Conservation (phyloP, 2,797 vertebrate species). For the Sebastolobus alascanus region DNA sequence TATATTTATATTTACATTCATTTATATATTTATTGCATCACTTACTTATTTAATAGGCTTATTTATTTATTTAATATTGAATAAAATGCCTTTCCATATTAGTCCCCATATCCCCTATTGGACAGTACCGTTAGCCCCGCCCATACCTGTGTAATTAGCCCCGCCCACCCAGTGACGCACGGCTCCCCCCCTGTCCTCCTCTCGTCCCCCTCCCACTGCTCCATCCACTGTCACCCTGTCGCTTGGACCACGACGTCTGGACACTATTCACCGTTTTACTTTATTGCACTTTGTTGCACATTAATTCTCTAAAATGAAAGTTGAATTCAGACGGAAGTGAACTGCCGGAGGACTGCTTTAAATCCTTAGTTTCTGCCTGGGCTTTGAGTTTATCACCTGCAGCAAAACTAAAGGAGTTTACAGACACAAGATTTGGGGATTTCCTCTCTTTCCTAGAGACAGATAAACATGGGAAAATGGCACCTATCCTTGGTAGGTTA, state of each 20-base stretch:
- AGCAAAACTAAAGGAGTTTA: background rate
- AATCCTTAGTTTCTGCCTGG: background rate
- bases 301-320: conserved; percentile 8
- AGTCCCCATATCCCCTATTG: background rate
- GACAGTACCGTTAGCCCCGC: background rate
- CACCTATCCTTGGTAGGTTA: conserved; percentile 79
- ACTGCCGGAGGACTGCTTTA: background rate
- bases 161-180: conserved; percentile 43
- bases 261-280: background rate
- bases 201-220: background rate
- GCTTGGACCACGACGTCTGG: background rate
- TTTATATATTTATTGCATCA: too few species aligned
- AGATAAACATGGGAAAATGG: conserved; percentile 74
- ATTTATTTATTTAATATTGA: background rate
- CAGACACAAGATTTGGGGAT: background rate
- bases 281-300: accelerated
- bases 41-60: too few species aligned
- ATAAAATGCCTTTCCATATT: background rate
- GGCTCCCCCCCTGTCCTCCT: background rate
- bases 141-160: conserved; percentile 27
- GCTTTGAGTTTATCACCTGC: background rate
- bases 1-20: too few species aligned
- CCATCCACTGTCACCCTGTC: too few species aligned
- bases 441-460: background rate
- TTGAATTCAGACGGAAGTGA: background rate